Conservation (phyloP, 2,797 vertebrate species). For the Anguilla obscura region DNA sequence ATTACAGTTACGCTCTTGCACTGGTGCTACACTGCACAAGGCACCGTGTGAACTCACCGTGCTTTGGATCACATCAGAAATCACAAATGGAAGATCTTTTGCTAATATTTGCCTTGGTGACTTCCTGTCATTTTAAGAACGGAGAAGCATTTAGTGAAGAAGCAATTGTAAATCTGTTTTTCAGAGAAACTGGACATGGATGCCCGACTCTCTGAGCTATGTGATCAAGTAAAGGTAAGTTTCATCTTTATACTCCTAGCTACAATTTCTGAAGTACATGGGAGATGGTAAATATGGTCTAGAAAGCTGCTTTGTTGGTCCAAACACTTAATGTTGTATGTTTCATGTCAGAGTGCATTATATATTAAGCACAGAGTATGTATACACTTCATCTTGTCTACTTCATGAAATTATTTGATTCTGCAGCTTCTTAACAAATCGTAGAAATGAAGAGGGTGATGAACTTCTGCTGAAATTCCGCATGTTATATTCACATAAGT, state of each 20-base stretch:
- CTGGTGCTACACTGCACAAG: background rate
- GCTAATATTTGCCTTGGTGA: background rate
- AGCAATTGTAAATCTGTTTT: conserved; percentile 33
- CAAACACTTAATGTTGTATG: too few species aligned
- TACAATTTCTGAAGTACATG: background rate
- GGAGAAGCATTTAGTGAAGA: background rate
- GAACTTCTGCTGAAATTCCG: too few species aligned
- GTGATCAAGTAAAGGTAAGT: conserved; percentile 92
- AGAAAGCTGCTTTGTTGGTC: background rate
- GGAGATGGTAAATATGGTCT: background rate
- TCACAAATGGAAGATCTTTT: background rate
- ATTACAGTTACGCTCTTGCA: background rate
- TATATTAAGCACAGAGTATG: too few species aligned
- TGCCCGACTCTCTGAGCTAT: conserved; percentile 86
- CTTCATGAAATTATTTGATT: too few species aligned
- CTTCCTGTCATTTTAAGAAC: background rate
- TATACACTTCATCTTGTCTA: too few species aligned
- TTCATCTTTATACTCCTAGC: background rate
- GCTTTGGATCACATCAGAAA: background rate
- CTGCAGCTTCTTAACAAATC: too few species aligned
- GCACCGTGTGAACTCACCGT: background rate
- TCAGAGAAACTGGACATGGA: conserved; percentile 95
- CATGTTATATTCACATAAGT: too few species aligned
- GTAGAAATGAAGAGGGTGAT: too few species aligned
- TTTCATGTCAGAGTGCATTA: too few species aligned